These are phyloP conservation scores for Marasmarcha lunaedactyla DNA, from an alignment of 2,888 invertebrate genomes.

Conservation along the genomic window DNA sequence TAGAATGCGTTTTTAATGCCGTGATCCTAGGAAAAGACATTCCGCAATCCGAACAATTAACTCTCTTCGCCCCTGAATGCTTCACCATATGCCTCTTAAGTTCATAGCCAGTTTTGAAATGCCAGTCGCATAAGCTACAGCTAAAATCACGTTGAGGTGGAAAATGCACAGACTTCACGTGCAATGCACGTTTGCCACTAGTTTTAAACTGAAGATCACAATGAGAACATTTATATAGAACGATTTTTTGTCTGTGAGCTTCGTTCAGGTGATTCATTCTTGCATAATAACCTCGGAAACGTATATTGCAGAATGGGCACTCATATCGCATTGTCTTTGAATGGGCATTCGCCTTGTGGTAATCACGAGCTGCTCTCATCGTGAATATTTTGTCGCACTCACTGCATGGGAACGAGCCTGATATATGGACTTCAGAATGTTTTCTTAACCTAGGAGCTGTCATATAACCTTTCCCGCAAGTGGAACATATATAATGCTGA, in stretches of 20 bases:
- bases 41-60: conserved; percentile 40
- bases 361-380: conserved; percentile 47
- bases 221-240: conserved; percentile 40
- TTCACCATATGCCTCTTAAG: conserved; percentile 48
- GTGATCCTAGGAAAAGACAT: conserved; percentile 42
- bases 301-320: conserved; percentile 48
- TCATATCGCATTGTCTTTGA: conserved; percentile 48
- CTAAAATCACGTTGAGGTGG: conserved; percentile 34
- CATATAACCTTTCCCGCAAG: conserved; percentile 58
- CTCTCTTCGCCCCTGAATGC: conserved; percentile 44
- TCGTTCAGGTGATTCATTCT: conserved; percentile 51
- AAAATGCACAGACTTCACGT: conserved; percentile 42
- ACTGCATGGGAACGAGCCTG: conserved; percentile 49
- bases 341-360: conserved; percentile 45
- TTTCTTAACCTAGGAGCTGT: conserved; percentile 49
- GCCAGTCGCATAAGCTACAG: conserved; percentile 46
- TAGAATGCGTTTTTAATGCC: conserved; percentile 38
- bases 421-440: conserved; percentile 50
- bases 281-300: conserved; percentile 49
- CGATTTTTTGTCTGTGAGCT: conserved; percentile 43
- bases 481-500: conserved; percentile 54
- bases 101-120: conserved; percentile 48
- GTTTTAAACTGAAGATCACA: conserved; percentile 50
- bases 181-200: conserved; percentile 44
- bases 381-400: conserved; percentile 42